A percentile compares a stretch with the other conserved stretches of the same genome.
These are phyloP conservation scores for Netelia fuscicornis DNA, from an alignment of 2,888 invertebrate species.

Conservation along the genomic window DNA sequence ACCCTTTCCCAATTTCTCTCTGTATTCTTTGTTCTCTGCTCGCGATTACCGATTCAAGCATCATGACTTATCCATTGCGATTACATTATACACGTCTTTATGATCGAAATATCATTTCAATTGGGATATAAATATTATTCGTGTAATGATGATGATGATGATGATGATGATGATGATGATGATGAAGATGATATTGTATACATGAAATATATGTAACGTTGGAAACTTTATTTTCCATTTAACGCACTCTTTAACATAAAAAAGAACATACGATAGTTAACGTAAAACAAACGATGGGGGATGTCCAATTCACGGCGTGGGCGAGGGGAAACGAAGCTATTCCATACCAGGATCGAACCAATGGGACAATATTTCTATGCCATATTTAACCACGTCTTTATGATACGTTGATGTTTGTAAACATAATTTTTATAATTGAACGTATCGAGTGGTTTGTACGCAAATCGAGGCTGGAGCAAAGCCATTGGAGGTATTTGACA, in stretches of 20 bases:
- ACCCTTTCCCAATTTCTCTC: slow-evolving; percentile 44
- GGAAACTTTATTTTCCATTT: slow-evolving; percentile 32
- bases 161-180: background rate
- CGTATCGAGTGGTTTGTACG: no score
- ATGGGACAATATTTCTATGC: no score
- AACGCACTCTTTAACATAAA: background rate
- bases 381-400: no score
- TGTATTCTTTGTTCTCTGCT: slow-evolving; percentile 42
- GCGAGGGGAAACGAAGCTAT: background rate
- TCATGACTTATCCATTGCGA: slow-evolving; percentile 63
- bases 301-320: background rate
- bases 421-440: no score
- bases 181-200: slow-evolving; percentile 78
- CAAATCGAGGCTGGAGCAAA: no score
- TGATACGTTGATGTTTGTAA: no score
- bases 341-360: no score
- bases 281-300: background rate
- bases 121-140: slow-evolving; percentile 78
- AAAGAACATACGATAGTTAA: background rate
- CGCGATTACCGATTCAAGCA: slow-evolving; percentile 42
- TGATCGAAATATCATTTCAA: slow-evolving; percentile 74
- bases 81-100: slow-evolving; percentile 63
- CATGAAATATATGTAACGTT: slow-evolving; percentile 80
- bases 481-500: background rate
- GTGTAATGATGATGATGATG: slow-evolving; percentile 70